Conservation (phyloP, 2,888 invertebrate genomes). For the Noctua janthina region DNA sequence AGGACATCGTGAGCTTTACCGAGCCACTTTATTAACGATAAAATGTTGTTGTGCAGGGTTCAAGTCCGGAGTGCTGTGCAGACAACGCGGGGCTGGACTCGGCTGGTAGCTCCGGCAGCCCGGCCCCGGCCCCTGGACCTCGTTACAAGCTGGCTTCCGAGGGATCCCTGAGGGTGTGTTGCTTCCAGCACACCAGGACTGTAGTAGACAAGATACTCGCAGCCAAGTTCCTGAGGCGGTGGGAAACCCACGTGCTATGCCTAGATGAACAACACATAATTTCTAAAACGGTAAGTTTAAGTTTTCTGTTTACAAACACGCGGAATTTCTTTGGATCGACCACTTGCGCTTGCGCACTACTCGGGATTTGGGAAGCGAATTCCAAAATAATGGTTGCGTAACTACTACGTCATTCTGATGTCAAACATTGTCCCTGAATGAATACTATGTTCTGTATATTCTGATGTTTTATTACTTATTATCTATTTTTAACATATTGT, state of each 20-base stretch:
- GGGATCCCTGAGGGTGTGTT: conserved; percentile 93
- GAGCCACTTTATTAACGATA: background rate
- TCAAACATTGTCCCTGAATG: conserved; percentile 49
- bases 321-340: conserved; percentile 12
- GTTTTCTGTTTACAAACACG: conserved; percentile 28
- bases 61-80: conserved; percentile 89
- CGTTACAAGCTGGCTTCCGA: conserved; percentile 93
- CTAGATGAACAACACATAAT: conserved; percentile 92
- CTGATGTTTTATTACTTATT: conserved; percentile 16
- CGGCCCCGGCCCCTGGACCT: conserved; percentile 89
- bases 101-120: conserved; percentile 77
- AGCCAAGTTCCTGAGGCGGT: conserved; percentile 93
- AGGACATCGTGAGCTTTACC: background rate
- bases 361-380: conserved; percentile 27
- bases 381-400: conserved; percentile 27
- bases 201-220: conserved; percentile 95
- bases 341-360: conserved; percentile 16
- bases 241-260: conserved; percentile 94
- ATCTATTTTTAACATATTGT: conserved; percentile 22
- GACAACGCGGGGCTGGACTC: conserved; percentile 84
- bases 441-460: conserved; percentile 21
- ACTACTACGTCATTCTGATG: conserved; percentile 43
- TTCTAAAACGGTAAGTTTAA: conserved; percentile 92
- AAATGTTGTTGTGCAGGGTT: conserved; percentile 80
- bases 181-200: conserved; percentile 94